Base-by-base conservation (phyloP, 2,797 vertebrate species). In the Syngnathus rostellatus region DNA sequence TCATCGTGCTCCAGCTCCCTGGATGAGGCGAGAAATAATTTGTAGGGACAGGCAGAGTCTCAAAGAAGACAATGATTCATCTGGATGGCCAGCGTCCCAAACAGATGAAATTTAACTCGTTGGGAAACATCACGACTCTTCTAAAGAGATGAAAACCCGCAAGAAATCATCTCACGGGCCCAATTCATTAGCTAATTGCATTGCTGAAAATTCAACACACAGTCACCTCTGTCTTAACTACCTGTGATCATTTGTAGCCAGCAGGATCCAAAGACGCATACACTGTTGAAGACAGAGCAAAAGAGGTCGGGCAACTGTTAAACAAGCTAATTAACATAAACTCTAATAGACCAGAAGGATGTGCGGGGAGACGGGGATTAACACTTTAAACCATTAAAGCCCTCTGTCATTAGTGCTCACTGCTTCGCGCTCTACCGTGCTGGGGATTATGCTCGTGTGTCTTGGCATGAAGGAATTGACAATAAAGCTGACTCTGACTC, bases 301-400 rank as follows among this genome's bases (percentile, higher is more conserved):
- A 74, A 71, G 74, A 77, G 84, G 84, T 87, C 84, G 85, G 70
- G 55, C 12, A 14, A 70, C 68, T 76, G 79, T 83, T 87, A 77
- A 85, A 82, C 72, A 77, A 78, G 77, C 63, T 71, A 75, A 88
- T 89, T 86, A 87, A 81, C 80, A 82, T 85, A 78, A 82, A 79
- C 64, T 76, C 70, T 80, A 84, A 86, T 74, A 79, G 73, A 65
- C 76, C 76, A 76, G 70, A 63, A 77, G 77, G 66, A 72, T 72
- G 70, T 71, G 76, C 63, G 57, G 65, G 66, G 68, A 80, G 69
- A 86, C 70, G 69, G 65, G 68, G 76, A 78, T 83, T 82, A 68
- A 71, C 69, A 78, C 81, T 85, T 80, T 55, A 72, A 79, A 78
- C 76, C 81, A 81, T 88, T 86, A 81, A 61, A 60, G 64, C 48